Evolutionary conservation across 1,140 invertebrate genomes (phyloP).

Genomic region (Zaprionus nigranus): DNA sequence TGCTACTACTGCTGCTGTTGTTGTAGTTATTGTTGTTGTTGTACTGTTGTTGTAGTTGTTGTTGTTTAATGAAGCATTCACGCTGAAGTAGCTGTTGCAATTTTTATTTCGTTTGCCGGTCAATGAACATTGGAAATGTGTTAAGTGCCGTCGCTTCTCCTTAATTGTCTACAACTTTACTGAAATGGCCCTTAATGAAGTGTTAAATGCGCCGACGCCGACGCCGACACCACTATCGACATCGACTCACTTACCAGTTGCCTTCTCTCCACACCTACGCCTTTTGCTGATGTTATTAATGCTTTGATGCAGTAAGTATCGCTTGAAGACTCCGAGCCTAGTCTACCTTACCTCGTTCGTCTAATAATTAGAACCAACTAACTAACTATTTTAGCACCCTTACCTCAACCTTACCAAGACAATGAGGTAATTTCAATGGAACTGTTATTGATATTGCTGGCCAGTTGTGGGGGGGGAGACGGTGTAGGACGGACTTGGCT

Average conservation of each 20-base stretch:
- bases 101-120: slow-evolving; percentile 81
- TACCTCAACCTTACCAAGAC: neutral
- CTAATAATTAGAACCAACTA: neutral
- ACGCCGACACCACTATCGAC: neutral
- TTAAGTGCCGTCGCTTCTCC: slow-evolving; percentile 71
- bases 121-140: slow-evolving; percentile 80
- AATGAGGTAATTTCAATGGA: neutral
- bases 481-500: neutral
- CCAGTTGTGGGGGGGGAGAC: neutral
- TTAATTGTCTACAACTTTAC: slow-evolving; percentile 78
- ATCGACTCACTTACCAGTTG: neutral
- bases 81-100: slow-evolving; percentile 77
- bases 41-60: slow-evolving; percentile 25
- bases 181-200: slow-evolving; percentile 75
- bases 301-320: too few relatives aligned
- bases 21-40: slow-evolving; percentile 38
- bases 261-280: neutral
- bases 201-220: slow-evolving; percentile 54
- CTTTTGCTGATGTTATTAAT: slow-evolving; percentile 10
- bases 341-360: neutral
- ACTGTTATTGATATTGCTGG: slow-evolving; percentile 4
- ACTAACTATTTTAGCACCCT: neutral
- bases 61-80: slow-evolving; percentile 79
- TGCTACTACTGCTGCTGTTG: slow-evolving; percentile 14
- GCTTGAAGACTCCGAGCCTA: neutral